These are phyloP conservation scores for Eucidaris tribuloides DNA, from an alignment of 35 echinoderm and acorn worm species.

Conservation along the genomic window DNA sequence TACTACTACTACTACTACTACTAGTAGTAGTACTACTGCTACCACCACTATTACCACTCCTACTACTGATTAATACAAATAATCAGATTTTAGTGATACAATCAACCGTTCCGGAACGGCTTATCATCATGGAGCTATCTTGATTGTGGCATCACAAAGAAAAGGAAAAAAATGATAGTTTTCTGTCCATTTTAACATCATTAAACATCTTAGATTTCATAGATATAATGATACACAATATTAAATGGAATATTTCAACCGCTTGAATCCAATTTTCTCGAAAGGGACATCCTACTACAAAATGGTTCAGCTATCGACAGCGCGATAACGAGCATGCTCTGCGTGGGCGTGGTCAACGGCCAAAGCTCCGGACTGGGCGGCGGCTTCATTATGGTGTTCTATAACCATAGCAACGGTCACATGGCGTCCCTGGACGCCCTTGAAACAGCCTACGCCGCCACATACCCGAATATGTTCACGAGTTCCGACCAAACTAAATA, in stretches of 20 bases:
- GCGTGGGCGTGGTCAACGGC: constrained; percentile 53
- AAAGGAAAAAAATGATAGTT: neutral
- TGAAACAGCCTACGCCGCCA: constrained; percentile 37
- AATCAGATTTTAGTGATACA: no score
- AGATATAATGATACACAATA: neutral
- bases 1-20: no score
- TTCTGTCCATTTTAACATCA: neutral
- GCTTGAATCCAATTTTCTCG: neutral
- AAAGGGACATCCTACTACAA: constrained; percentile 40
- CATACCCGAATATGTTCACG: constrained; percentile 33
- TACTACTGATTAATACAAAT: no score
- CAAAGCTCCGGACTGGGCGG: constrained; percentile 66
- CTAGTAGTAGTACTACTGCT: no score
- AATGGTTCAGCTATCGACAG: constrained; percentile 68
- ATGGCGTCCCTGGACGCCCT: constrained; percentile 6
- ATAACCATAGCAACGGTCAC: neutral
- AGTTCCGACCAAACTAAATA: constrained; percentile 20
- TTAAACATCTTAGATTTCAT: neutral
- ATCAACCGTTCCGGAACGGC: neutral
- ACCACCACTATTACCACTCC: no score
- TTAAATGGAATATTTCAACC: neutral
- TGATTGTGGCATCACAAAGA: neutral
- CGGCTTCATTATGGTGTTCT: constrained; percentile 61
- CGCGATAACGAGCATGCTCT: constrained; percentile 51
- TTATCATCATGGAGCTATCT: neutral